phyloP scores from a whole-genome alignment of 2,113 vertebrate species.

The Corythoichthys intestinalis region DNA sequence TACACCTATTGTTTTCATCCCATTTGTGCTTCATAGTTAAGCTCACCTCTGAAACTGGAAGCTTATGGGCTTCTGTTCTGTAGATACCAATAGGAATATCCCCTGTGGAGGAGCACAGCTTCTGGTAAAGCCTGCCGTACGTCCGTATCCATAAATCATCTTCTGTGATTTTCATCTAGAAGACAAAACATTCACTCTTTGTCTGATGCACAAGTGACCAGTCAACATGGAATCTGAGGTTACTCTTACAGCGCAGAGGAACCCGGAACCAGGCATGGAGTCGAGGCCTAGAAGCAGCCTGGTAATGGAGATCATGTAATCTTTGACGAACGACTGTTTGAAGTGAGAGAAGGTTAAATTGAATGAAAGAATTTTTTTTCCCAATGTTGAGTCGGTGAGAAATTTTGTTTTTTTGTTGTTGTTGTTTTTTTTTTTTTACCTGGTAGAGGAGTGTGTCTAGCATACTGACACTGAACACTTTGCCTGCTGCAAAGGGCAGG shows the following conservation, averaged over 20 bases:
- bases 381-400: not conserved
- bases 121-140: conserved; percentile 78
- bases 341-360: not conserved
- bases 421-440: conserved; percentile 58
- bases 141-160: conserved; percentile 80
- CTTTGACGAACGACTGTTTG: conserved; percentile 79
- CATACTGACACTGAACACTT: conserved; percentile 84
- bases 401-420: not conserved
- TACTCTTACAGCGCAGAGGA: conserved; percentile 76
- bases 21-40: not conserved
- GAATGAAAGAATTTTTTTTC: not conserved
- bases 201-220: not conserved
- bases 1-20: not conserved
- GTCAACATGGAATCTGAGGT: not conserved
- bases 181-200: conserved; percentile 13
- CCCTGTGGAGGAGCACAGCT: conserved; percentile 77
- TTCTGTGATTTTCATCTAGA: conserved; percentile 78
- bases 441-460: conserved; percentile 81
- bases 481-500: conserved; percentile 80
- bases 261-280: conserved; percentile 80
- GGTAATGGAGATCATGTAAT: conserved; percentile 84
- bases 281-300: conserved; percentile 78
- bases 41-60: conserved; percentile 75
- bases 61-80: conserved; percentile 76
- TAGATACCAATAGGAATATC: conserved; percentile 83